phyloP scores from a whole-genome alignment of 2,888 invertebrate genomes.

The Lampropteryx suffumata region DNA sequence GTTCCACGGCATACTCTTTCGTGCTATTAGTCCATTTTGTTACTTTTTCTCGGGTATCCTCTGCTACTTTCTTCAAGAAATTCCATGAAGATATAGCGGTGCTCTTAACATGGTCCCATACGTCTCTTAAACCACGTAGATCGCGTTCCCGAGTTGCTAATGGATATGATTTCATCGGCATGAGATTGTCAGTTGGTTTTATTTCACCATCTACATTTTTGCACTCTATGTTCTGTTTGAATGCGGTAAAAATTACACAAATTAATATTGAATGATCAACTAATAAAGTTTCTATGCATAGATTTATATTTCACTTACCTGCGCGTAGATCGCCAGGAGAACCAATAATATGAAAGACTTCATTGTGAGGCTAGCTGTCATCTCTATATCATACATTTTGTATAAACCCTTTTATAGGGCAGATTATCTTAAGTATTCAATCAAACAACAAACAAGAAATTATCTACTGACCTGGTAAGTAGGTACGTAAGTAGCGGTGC shows the following conservation, averaged over 20 bases:
- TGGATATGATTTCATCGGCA: constrained; percentile 6
- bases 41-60: constrained; percentile 44
- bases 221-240: constrained; percentile 20
- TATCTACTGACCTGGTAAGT: constrained; percentile 8
- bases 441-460: constrained; percentile 29
- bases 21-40: constrained; percentile 40
- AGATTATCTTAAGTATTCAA: constrained; percentile 27
- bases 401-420: constrained; percentile 26
- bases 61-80: constrained; percentile 43
- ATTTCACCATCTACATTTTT: constrained; percentile 12
- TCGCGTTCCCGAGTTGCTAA: constrained; percentile 21
- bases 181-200: constrained; percentile 2
- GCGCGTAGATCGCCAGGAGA: constrained; percentile 17
- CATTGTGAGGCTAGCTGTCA: constrained; percentile 22
- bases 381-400: constrained; percentile 19
- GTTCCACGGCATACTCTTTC: constrained; percentile 40
- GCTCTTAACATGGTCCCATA: constrained; percentile 47
- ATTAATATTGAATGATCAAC: no score
- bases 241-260: no score
- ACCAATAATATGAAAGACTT: constrained; percentile 18
- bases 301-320: constrained; percentile 16
- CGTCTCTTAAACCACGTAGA: constrained; percentile 33
- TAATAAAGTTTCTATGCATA: no score
- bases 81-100: constrained; percentile 46
- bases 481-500: background rate